These are phyloP conservation scores for Hylaea fasciaria DNA, from an alignment of 2,888 invertebrate genomes.

Conservation along the genomic window DNA sequence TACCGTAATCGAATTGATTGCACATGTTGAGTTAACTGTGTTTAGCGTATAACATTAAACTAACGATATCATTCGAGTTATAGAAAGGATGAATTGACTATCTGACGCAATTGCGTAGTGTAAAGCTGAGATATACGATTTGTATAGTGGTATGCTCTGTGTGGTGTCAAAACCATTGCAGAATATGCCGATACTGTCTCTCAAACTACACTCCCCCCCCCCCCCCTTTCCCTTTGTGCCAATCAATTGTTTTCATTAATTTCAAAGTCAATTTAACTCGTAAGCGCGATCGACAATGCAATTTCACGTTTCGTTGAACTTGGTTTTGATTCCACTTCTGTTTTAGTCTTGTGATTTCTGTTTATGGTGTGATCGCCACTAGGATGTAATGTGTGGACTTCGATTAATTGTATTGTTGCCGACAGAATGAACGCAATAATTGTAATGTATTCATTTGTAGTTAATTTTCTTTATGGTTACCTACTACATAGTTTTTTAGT, in stretches of 20 bases:
- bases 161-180: neutral
- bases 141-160: neutral
- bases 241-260: neutral
- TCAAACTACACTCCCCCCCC: no score
- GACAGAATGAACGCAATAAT: slow-evolving; percentile 6
- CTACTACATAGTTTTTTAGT: no score
- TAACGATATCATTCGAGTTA: no score
- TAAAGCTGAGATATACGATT: no score
- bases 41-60: no score
- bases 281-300: neutral
- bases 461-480: no score
- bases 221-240: no score
- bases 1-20: no score
- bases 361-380: neutral
- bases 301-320: slow-evolving; percentile 13
- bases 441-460: slow-evolving; percentile 11
- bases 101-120: no score
- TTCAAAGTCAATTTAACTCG: slow-evolving; percentile 10
- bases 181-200: neutral
- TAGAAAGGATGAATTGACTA: no score
- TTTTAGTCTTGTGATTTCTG: neutral
- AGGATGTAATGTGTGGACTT: neutral
- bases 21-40: no score
- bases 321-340: neutral
- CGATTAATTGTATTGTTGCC: neutral